Conservation (phyloP, 1,140 invertebrate species). For the Thaumetopoea pityocampa region DNA sequence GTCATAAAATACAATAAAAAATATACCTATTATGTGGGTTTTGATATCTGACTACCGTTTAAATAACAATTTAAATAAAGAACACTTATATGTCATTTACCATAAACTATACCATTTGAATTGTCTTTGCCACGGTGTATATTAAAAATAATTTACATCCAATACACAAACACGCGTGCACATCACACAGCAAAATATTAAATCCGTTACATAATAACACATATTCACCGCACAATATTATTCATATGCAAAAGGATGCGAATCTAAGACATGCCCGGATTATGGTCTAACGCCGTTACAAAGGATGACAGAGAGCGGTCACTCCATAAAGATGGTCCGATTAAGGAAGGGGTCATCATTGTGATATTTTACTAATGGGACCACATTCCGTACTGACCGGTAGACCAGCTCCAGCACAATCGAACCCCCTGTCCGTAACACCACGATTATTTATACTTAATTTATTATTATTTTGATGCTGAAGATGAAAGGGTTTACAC, state of each 20-base stretch:
- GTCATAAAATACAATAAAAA: no score
- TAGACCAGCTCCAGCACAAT: conserved; percentile 40
- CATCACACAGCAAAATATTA: no score
- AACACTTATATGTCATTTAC: no score
- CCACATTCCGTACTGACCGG: conserved; percentile 64
- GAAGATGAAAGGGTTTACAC: conserved; percentile 62
- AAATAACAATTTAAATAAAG: no score
- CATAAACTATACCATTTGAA: no score
- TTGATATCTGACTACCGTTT: no score
- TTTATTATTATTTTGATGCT: conserved; percentile 75
- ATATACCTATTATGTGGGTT: no score
- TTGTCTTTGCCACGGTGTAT: no score
- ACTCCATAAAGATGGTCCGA: conserved; percentile 69
- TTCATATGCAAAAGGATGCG: conserved; percentile 21
- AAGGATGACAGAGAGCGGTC: conserved; percentile 56
- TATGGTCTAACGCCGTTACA: conserved; percentile 68
- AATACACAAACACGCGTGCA: no score
- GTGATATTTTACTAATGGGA: conserved; percentile 68
- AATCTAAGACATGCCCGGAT: conserved; percentile 52
- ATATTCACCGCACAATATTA: conserved; percentile 32
- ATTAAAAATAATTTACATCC: no score
- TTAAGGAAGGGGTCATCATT: conserved; percentile 58
- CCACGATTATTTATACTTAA: conserved; percentile 65
- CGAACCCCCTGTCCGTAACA: conserved; percentile 25
- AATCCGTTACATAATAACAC: conserved; percentile 9